Conservation (phyloP, 2,113 vertebrate genomes). For the Psilopsiagon aymara region DNA sequence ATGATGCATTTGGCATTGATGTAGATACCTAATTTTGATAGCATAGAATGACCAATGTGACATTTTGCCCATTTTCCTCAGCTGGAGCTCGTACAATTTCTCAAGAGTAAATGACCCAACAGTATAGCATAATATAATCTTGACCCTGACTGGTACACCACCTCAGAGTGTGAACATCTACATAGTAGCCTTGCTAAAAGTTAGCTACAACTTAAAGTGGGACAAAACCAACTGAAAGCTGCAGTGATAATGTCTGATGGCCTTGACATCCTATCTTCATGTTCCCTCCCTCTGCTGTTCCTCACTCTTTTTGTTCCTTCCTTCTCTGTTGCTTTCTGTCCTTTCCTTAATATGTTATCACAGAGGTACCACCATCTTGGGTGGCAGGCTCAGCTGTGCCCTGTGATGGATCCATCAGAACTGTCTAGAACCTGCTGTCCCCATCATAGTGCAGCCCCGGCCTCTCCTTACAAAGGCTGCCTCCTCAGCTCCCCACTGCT, state of each 20-base stretch:
- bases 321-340: not conserved
- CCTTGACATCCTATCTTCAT: not conserved
- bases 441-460: not conserved
- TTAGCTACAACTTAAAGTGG: not conserved
- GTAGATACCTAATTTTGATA: conserved; percentile 23
- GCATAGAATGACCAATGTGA: not conserved
- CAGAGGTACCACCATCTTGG: not conserved
- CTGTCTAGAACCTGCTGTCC: not conserved
- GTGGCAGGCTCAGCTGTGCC: not conserved
- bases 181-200: not conserved
- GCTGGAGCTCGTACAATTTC: conserved; percentile 13
- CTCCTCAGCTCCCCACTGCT: accelerated
- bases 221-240: conserved; percentile 13
- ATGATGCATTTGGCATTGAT: conserved; percentile 32
- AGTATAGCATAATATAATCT: conserved; percentile 12
- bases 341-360: not conserved
- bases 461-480: not conserved
- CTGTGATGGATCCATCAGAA: accelerated
- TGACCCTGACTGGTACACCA: conserved; percentile 8
- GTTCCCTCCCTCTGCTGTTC: not conserved
- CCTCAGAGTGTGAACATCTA: not conserved
- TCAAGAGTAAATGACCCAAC: conserved; percentile 8
- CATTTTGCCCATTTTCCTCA: conserved; percentile 33
- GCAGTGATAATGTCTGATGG: not conserved
- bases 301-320: not conserved